Evolutionary conservation across 2,113 vertebrate species (phyloP).

Genomic region (Varanus komodoensis): DNA sequence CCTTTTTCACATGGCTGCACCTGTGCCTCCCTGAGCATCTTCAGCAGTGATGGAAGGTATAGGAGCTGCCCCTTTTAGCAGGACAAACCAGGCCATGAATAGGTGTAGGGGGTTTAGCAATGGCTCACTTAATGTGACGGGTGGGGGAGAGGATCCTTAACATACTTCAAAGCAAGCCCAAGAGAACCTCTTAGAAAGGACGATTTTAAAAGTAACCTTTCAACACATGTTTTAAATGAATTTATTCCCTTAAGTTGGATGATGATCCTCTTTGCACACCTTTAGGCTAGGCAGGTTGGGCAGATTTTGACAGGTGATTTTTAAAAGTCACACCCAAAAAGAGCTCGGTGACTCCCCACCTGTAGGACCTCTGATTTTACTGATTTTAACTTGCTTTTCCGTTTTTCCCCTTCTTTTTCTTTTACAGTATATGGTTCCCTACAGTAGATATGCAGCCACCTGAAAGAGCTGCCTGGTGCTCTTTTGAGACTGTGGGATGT

Average conservation of each 20-base stretch:
- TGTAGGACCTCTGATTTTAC: not conserved
- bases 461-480: not conserved
- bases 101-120: too few species aligned
- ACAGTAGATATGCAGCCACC: not conserved
- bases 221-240: not conserved
- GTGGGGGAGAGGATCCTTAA: not conserved
- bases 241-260: too few species aligned
- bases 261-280: not conserved
- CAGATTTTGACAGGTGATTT: not conserved
- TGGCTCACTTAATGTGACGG: not conserved
- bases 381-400: conserved; percentile 35
- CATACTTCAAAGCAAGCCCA: not conserved
- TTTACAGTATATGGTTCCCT: not conserved
- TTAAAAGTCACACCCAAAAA: not conserved
- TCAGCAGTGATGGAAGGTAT: not conserved
- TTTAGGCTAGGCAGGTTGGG: not conserved
- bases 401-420: not conserved
- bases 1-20: not conserved
- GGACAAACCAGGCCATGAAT: not conserved
- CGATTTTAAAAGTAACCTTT: not conserved
- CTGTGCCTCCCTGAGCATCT: not conserved
- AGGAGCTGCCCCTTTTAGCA: not conserved
- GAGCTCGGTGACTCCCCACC: not conserved
- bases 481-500: conserved; percentile 27
- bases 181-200: not conserved